Evolutionary conservation across 2,888 invertebrate species (phyloP).

Genomic region (Tanytarsus gracilentus): DNA sequence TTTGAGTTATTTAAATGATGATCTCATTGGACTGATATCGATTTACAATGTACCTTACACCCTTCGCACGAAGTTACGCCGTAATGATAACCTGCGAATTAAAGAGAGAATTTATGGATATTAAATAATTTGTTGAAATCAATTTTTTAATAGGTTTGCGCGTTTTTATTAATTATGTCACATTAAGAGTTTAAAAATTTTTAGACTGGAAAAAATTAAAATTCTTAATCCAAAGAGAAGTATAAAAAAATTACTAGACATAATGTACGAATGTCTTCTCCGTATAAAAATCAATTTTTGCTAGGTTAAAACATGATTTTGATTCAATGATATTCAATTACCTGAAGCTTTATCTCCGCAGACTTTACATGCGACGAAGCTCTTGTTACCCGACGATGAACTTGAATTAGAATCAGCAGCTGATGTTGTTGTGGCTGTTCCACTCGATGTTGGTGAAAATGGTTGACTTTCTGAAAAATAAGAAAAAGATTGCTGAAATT

Average conservation of each 20-base stretch:
- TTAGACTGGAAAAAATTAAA: too few relatives aligned
- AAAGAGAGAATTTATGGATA: slow-evolving; percentile 69
- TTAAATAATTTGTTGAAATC: not conserved
- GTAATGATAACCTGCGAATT: slow-evolving; percentile 65
- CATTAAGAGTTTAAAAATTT: too few relatives aligned
- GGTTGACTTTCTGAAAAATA: slow-evolving; percentile 52
- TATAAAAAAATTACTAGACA: too few relatives aligned
- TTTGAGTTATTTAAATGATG: not conserved
- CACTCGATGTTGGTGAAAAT: slow-evolving; percentile 20
- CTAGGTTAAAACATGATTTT: too few relatives aligned
- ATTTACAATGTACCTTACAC: slow-evolving; percentile 70
- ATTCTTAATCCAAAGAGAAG: too few relatives aligned
- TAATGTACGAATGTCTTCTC: too few relatives aligned
- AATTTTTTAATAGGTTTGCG: not conserved
- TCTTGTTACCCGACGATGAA: slow-evolving; percentile 67
- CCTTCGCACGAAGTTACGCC: slow-evolving; percentile 97
- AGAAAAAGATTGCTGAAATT: slow-evolving; percentile 29
- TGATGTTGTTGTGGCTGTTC: slow-evolving; percentile 36
- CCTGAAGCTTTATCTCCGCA: slow-evolving; percentile 87
- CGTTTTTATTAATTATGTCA: too few relatives aligned
- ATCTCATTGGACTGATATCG: not conserved
- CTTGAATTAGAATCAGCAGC: slow-evolving; percentile 73
- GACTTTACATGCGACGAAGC: slow-evolving; percentile 89
- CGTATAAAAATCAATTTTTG: too few relatives aligned
- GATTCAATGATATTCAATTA: too few relatives aligned